Percentiles rank a stretch among this genome's conserved stretches.
phyloP scores from a whole-genome alignment of 1,140 invertebrate genomes.

The Colletes gigas region DNA sequence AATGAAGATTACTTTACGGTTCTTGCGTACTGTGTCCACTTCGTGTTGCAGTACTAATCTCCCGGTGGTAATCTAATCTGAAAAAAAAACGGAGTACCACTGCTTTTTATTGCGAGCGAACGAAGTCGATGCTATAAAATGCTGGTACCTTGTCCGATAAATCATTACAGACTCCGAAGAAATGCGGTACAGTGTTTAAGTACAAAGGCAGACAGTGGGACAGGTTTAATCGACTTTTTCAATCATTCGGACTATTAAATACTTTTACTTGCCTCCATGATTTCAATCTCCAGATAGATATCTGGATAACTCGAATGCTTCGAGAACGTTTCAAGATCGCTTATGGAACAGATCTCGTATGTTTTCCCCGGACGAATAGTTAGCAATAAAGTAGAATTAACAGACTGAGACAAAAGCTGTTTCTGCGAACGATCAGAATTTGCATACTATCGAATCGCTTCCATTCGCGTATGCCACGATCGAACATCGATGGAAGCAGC shows the following conservation, averaged over 20 bases:
- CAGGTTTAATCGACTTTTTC: no score
- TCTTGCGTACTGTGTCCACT: conserved; percentile 22
- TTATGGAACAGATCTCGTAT: no score
- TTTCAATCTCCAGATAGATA: no score
- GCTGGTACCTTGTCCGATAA: not conserved
- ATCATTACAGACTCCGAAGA: not conserved
- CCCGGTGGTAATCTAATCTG: conserved; percentile 29
- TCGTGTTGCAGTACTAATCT: conserved; percentile 29
- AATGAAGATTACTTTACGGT: conserved; percentile 41
- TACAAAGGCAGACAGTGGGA: no score
- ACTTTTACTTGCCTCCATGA: no score
- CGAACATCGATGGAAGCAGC: conserved; percentile 19
- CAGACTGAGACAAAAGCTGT: no score
- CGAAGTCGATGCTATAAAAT: not conserved
- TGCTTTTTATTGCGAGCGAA: not conserved
- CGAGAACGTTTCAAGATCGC: no score
- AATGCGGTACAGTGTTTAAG: no score
- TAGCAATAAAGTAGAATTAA: no score
- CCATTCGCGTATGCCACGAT: conserved; percentile 21
- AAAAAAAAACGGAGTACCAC: conserved; percentile 1
- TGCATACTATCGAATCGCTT: conserved; percentile 18
- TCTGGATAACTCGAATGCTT: no score
- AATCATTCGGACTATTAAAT: no score
- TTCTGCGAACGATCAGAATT: not conserved
- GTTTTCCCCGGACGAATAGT: no score